These are phyloP conservation scores for Lateolabrax maculatus DNA, from an alignment of 2,797 vertebrate genomes.

Conservation along the genomic window DNA sequence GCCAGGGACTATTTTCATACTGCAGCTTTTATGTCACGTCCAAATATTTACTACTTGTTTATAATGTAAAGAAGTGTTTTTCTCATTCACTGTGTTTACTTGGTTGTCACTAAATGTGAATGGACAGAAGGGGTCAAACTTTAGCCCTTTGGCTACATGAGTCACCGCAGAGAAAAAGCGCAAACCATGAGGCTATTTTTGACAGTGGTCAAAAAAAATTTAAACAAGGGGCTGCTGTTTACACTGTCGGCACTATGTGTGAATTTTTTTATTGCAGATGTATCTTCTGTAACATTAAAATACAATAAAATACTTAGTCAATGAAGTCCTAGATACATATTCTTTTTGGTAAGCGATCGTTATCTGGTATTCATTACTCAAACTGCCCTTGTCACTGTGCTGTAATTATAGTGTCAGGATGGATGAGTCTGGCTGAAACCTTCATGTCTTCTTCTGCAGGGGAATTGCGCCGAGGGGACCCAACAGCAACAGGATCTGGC, in stretches of 20 bases:
- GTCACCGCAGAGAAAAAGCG: constrained; percentile 17
- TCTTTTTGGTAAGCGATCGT: not conserved
- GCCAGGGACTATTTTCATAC: not conserved
- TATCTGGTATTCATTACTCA: not conserved
- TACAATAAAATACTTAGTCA: no score
- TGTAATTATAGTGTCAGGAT: not conserved
- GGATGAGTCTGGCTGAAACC: not conserved
- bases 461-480: not conserved
- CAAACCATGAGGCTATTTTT: constrained; percentile 22
- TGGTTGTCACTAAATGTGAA: constrained; percentile 33
- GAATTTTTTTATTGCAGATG: not conserved
- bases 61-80: constrained; percentile 11
- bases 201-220: not conserved
- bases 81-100: constrained; percentile 18
- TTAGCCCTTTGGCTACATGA: constrained; percentile 27
- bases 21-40: not conserved
- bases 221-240: constrained; percentile 8
- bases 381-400: not conserved
- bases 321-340: not conserved
- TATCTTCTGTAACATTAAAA: not conserved
- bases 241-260: not conserved
- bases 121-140: constrained; percentile 30
- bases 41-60: not conserved
- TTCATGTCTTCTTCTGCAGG: not conserved
- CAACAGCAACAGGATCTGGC: not conserved